Percentiles rank a stretch among this genome's conserved stretches.
Conservation (phyloP, 2,888 invertebrate species). For the Parnassius smintheus region DNA sequence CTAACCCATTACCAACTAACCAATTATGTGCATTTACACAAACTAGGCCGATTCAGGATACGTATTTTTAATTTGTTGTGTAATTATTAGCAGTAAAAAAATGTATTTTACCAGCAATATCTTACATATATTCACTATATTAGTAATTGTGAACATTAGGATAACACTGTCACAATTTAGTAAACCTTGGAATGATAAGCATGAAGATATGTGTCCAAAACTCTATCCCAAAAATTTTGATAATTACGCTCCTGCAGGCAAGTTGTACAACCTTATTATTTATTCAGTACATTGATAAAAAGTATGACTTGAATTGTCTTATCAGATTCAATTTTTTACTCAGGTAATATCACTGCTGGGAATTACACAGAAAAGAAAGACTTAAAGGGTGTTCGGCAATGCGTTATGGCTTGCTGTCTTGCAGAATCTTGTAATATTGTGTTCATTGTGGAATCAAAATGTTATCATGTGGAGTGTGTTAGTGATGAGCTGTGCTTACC, state of each 20-base stretch:
- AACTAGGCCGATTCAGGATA: slow-evolving; percentile 20
- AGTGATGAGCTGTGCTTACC: slow-evolving; percentile 88
- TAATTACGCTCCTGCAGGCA: slow-evolving; percentile 80
- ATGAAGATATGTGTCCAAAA: slow-evolving; percentile 78
- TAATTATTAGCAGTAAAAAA: slow-evolving; percentile 9
- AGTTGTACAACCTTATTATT: slow-evolving; percentile 36
- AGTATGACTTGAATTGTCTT: too few species aligned
- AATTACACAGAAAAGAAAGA: slow-evolving; percentile 80
- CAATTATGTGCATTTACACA: slow-evolving; percentile 15
- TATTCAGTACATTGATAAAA: too few species aligned
- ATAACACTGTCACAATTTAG: slow-evolving; percentile 60
- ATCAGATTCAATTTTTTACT: slow-evolving; percentile 1
- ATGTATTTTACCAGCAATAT: slow-evolving; percentile 28
- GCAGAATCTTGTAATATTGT: slow-evolving; percentile 88
- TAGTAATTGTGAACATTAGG: slow-evolving; percentile 50
- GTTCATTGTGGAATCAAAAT: slow-evolving; percentile 87
- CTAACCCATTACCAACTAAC: neutral
- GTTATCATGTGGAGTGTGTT: slow-evolving; percentile 88
- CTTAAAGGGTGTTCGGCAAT: slow-evolving; percentile 80
- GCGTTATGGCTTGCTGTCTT: slow-evolving; percentile 85
- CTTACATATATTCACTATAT: slow-evolving; percentile 43
- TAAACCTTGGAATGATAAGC: slow-evolving; percentile 72
- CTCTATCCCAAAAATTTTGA: slow-evolving; percentile 79
- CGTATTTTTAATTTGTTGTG: slow-evolving; percentile 27
- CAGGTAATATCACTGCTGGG: slow-evolving; percentile 81